Evolutionary conservation across 2,888 invertebrate species (phyloP).

Genomic region (Lithophane socia): DNA sequence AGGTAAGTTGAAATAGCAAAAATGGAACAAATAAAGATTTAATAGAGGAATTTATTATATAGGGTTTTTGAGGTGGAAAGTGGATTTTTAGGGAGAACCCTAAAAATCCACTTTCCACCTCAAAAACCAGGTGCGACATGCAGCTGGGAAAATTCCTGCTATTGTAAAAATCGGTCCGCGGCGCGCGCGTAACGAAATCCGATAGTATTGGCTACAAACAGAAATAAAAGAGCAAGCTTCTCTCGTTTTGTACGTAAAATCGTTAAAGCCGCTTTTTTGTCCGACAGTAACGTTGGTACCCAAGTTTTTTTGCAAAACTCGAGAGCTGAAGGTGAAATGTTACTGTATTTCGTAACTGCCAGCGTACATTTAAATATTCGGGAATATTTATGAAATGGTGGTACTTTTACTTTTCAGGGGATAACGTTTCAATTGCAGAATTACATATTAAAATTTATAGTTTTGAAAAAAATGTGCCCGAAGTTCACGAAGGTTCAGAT

Average conservation of each 20-base stretch:
- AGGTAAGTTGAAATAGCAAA: constrained; percentile 1
- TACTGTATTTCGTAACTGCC: constrained; percentile 56
- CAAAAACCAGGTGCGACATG: constrained; percentile 67
- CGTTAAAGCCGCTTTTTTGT: constrained; percentile 66
- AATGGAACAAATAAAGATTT: constrained; percentile 29
- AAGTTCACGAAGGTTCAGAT: neutral
- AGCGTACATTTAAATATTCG: constrained; percentile 52
- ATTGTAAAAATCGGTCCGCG: constrained; percentile 69
- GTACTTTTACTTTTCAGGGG: constrained; percentile 39
- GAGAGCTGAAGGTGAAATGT: constrained; percentile 59
- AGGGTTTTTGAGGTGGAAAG: too few relatives aligned
- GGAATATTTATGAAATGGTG: constrained; percentile 38
- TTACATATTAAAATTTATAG: neutral
- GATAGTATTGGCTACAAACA: constrained; percentile 70
- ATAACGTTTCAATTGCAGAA: constrained; percentile 15
- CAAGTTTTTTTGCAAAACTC: constrained; percentile 60
- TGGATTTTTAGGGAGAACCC: too few relatives aligned
- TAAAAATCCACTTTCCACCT: constrained; percentile 66
- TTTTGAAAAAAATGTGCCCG: neutral
- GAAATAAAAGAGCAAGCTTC: constrained; percentile 66
- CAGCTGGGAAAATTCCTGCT: constrained; percentile 67
- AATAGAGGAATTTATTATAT: constrained; percentile 8
- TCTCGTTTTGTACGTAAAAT: constrained; percentile 69
- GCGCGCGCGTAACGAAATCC: constrained; percentile 70
- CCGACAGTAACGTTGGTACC: constrained; percentile 56